Evolutionary conservation across 1,140 invertebrate species (phyloP), one percentile per base, ranked within the genome.

Genomic region (Neocloeon triangulifer): DNA sequence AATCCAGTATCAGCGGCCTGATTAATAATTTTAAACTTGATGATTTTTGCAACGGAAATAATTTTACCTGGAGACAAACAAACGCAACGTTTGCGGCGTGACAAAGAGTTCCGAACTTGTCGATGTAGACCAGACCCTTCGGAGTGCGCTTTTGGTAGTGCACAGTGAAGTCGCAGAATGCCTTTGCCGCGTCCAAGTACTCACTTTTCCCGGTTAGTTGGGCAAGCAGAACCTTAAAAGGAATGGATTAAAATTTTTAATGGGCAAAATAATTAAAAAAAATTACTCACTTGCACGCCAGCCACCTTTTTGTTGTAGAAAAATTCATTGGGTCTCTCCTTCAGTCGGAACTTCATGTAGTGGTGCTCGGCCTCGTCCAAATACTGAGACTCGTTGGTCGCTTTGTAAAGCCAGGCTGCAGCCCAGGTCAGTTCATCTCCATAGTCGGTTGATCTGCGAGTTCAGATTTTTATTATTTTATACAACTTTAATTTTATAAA

Each of bases 401-500:
- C 66, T 33, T 58, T 55, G 49, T 57, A 67, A 5, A 72, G 45
- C 69, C 67, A 71, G 3, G 55, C 48, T 0, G 64, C 65, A 0
- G 65, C 61, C 66, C 66, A 71, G 0, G 59, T 56, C 29, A 71
- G 45, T 37, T 72, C 67, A 41, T 72, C 69, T 1, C 59, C 60
- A 39, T 64, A 68, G 26, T 58, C 63, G 3, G 55, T 54, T 10
- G 57, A 60, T 32, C 61, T 64, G 30, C 8, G 43, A 36, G 29
- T 31, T 32, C 14, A 18, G 25, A n/a, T 10, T 25, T 17, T 33
- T 7, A 14, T 22, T 19, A 18, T 9, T 25, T 4, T 8, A 31
- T 3, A 9, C 5, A 15, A 14, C 13, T 25, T 14, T 19, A 13
- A 7, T 10, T 9, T 19, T 20, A 12, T 29, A 16, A 3, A 37